Evolutionary conservation across 2,113 vertebrate genomes (phyloP).

Genomic region (Chitala chitala): DNA sequence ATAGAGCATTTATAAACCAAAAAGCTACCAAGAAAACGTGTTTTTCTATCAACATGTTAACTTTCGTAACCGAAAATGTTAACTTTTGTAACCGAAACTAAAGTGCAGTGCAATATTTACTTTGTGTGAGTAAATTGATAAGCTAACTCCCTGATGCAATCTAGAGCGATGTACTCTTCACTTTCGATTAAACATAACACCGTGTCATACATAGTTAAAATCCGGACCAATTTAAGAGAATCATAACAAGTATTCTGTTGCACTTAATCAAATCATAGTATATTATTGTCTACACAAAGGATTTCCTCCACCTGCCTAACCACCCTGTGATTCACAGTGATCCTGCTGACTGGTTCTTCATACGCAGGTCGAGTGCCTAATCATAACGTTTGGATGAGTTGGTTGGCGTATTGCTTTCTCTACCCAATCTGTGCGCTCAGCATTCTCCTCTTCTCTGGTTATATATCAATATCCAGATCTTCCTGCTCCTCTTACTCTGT

Average conservation of each 20-base stretch:
- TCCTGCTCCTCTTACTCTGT: background rate
- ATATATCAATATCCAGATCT: background rate
- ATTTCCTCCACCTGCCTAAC: background rate
- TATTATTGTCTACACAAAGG: slow-evolving; percentile 11
- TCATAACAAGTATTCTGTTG: background rate
- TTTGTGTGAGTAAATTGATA: slow-evolving; percentile 30
- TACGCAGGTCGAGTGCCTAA: slow-evolving; percentile 16
- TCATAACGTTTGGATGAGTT: slow-evolving; percentile 23
- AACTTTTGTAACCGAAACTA: background rate
- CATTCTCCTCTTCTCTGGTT: background rate
- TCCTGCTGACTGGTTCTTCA: slow-evolving; percentile 6
- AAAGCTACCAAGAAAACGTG: background rate
- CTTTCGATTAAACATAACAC: slow-evolving; percentile 13
- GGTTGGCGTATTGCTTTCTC: slow-evolving; percentile 24
- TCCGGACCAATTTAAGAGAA: background rate
- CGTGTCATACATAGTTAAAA: slow-evolving; percentile 1
- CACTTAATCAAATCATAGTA: background rate
- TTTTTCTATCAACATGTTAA: background rate
- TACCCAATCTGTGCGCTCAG: slow-evolving; percentile 17
- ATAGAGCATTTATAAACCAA: too few species aligned
- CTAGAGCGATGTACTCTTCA: slow-evolving; percentile 15
- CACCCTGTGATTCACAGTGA: slow-evolving; percentile 10
- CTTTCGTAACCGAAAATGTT: too few species aligned
- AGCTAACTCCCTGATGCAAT: slow-evolving; percentile 48
- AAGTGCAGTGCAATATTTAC: background rate